Conservation (phyloP, 1,140 invertebrate species). For the Camponotus floridanus region DNA sequence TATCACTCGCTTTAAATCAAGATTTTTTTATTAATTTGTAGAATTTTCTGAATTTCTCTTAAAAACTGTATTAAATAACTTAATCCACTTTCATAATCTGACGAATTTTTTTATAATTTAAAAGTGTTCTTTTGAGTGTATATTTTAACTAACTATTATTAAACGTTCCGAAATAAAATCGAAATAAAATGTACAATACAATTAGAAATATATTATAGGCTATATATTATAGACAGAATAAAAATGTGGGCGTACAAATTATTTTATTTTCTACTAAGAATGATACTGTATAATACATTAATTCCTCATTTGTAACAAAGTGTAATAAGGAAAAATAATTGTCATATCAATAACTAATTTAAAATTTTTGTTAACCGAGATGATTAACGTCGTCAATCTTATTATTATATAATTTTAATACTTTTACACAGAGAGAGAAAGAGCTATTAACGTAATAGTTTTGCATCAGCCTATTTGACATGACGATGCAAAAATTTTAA, state of each 20-base stretch:
- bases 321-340: background rate
- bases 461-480: background rate
- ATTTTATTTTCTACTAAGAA: too few relatives aligned
- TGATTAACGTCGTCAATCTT: background rate
- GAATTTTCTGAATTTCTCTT: background rate
- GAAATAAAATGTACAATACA: too few relatives aligned
- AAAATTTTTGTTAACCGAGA: background rate
- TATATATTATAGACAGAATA: too few relatives aligned
- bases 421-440: background rate
- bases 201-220: too few relatives aligned
- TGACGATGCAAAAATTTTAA: constrained; percentile 8
- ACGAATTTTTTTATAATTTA: constrained; percentile 8
- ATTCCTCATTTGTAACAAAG: background rate
- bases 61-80: background rate
- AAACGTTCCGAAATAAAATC: too few relatives aligned
- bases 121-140: too few relatives aligned
- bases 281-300: background rate
- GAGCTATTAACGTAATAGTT: background rate
- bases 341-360: background rate
- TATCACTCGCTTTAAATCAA: background rate
- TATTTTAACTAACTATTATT: too few relatives aligned
- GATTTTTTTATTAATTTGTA: background rate
- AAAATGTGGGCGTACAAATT: too few relatives aligned
- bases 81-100: background rate
- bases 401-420: background rate